Conservation (phyloP, 1,140 invertebrate genomes). For the Macrocentrus cingulum region DNA sequence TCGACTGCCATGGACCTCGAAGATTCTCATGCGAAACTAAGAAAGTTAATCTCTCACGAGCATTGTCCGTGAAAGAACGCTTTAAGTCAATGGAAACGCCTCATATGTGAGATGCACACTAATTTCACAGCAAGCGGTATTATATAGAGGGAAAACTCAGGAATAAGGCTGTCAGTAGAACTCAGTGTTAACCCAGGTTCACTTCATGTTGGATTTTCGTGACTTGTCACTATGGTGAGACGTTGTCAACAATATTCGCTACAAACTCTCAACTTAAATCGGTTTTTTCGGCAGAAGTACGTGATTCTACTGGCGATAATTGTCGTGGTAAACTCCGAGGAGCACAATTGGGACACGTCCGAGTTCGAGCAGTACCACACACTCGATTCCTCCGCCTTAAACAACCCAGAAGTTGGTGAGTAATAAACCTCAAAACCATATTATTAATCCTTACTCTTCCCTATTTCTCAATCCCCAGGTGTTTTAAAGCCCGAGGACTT, state of each 20-base stretch:
- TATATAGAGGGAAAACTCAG: constrained; percentile 29
- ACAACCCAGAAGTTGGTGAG: constrained; percentile 27
- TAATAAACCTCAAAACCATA: background rate
- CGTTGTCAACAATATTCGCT: background rate
- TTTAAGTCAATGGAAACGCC: background rate
- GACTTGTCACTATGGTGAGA: constrained; percentile 24
- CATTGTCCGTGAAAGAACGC: constrained; percentile 4
- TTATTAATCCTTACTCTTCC: background rate
- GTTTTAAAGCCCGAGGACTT: constrained; percentile 21
- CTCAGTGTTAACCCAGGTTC: background rate
- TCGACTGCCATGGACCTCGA: constrained; percentile 4
- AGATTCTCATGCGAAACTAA: constrained; percentile 18
- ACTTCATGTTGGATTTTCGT: constrained; percentile 8
- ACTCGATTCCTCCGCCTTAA: constrained; percentile 23
- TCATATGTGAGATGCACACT: constrained; percentile 22
- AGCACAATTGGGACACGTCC: constrained; percentile 17
- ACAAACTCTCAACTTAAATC: constrained; percentile 12
- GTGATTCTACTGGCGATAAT: constrained; percentile 16
- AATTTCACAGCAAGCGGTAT: constrained; percentile 29
- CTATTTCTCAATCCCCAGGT: constrained; percentile 13
- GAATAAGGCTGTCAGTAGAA: constrained; percentile 19
- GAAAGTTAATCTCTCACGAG: constrained; percentile 16
- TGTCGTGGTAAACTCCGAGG: background rate
- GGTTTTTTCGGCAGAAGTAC: constrained; percentile 16
- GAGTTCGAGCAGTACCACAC: constrained; percentile 25